A percentile compares a stretch with the other conserved stretches of the same genome.
Evolutionary conservation across 2,113 vertebrate species (phyloP).

Genomic region (Dromiciops gliroides): DNA sequence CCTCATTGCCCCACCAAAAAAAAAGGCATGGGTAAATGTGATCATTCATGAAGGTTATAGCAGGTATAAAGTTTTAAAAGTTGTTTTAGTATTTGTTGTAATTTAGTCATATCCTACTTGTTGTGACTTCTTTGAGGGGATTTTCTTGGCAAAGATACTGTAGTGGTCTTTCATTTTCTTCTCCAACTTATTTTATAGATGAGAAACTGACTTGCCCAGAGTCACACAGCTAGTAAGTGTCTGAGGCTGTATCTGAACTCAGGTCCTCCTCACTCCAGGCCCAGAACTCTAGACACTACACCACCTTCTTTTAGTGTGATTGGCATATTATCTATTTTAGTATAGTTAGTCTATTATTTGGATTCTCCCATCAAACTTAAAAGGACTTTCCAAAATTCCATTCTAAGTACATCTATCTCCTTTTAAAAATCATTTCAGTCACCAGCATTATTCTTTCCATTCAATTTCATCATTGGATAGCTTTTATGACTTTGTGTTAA

Average conservation of each 20-base stretch:
- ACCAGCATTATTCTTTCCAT: background rate
- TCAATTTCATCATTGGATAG: background rate
- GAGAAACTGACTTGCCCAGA: background rate
- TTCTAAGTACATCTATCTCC: background rate
- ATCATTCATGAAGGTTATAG: background rate
- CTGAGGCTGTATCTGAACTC: background rate
- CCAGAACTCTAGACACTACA: background rate
- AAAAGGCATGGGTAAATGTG: background rate
- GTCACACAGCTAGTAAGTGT: background rate
- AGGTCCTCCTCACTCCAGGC: background rate
- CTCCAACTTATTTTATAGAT: background rate
- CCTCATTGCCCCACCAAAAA: no score
- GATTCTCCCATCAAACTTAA: background rate
- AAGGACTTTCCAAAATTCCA: background rate
- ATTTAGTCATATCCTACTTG: background rate
- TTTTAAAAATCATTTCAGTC: background rate
- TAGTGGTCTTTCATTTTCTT: background rate
- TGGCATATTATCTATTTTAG: background rate
- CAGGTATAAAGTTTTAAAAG: background rate
- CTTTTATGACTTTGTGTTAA: background rate
- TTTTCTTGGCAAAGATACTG: background rate
- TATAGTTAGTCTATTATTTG: background rate
- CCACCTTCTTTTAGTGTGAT: background rate
- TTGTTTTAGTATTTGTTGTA: background rate
- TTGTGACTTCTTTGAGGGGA: background rate